These are phyloP conservation scores for Hirtodrosophila duncani DNA, from an alignment of 2,888 invertebrate species.

Conservation along the genomic window DNA sequence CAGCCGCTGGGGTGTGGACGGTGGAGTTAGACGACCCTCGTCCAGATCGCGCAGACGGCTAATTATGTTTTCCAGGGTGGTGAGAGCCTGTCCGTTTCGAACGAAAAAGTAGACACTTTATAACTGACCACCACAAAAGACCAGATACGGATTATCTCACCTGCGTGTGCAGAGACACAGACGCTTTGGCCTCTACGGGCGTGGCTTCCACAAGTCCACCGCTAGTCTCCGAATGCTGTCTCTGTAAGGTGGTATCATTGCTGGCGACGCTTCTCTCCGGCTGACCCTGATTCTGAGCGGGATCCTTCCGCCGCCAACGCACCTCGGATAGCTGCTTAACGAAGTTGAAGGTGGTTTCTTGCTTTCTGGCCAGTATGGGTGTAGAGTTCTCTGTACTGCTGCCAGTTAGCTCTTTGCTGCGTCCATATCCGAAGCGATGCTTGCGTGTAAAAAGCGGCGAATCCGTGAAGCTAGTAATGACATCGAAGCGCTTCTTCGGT, in stretches of 20 bases:
- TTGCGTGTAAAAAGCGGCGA: slow-evolving; percentile 78
- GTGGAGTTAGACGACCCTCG: slow-evolving; percentile 79
- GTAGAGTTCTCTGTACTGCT: slow-evolving; percentile 70
- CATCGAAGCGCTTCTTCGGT: slow-evolving; percentile 76
- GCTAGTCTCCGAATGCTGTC: slow-evolving; percentile 46
- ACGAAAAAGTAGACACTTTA: slow-evolving; percentile 3
- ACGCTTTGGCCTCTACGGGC: slow-evolving; percentile 77
- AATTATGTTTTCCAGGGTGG: slow-evolving; percentile 81
- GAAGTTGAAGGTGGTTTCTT: slow-evolving; percentile 76
- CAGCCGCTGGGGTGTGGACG: slow-evolving; percentile 80
- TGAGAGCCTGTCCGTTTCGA: slow-evolving; percentile 81
- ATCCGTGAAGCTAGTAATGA: slow-evolving; percentile 78
- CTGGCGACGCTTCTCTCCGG: slow-evolving; percentile 36
- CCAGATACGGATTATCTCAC: slow-evolving; percentile 42
- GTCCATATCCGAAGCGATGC: slow-evolving; percentile 77
- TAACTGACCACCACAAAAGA: not conserved
- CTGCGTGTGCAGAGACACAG: slow-evolving; percentile 78
- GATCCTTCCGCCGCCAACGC: slow-evolving; percentile 76
- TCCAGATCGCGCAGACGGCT: slow-evolving; percentile 80
- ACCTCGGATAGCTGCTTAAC: slow-evolving; percentile 77
- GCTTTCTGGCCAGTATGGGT: slow-evolving; percentile 74
- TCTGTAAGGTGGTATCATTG: slow-evolving; percentile 46
- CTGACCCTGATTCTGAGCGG: slow-evolving; percentile 48
- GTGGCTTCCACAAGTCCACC: slow-evolving; percentile 77
- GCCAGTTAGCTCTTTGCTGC: slow-evolving; percentile 61